Conservation (phyloP, 2,888 invertebrate genomes). For the Troides aeacus region DNA sequence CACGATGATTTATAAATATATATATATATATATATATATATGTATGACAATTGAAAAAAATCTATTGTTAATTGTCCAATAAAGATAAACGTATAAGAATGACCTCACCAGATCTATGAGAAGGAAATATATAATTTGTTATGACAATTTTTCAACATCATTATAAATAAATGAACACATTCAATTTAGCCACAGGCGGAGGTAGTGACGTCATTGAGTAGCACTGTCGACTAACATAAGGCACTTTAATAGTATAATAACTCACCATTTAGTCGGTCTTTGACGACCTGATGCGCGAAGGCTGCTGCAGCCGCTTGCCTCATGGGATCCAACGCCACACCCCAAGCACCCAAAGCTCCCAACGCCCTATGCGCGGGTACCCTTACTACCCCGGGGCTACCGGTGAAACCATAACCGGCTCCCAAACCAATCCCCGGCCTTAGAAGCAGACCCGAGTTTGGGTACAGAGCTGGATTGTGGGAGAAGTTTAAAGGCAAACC, state of each 20-base stretch:
- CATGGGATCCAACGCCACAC: slow-evolving; percentile 82
- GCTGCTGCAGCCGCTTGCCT: slow-evolving; percentile 85
- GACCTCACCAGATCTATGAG: background rate
- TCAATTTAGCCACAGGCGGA: background rate
- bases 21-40: too few relatives aligned
- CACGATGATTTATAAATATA: too few relatives aligned
- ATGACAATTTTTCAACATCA: background rate
- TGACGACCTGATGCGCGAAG: slow-evolving; percentile 89
- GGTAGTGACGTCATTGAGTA: background rate
- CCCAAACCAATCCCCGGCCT: slow-evolving; percentile 73
- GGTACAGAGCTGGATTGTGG: slow-evolving; percentile 67
- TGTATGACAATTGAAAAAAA: background rate
- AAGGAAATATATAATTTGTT: background rate
- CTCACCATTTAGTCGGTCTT: slow-evolving; percentile 90
- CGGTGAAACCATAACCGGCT: slow-evolving; percentile 78
- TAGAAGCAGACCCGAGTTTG: slow-evolving; percentile 63
- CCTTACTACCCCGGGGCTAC: slow-evolving; percentile 88
- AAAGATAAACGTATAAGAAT: background rate
- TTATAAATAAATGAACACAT: background rate
- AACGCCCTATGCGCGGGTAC: slow-evolving; percentile 88
- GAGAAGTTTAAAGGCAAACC: slow-evolving; percentile 66
- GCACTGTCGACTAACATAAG: background rate
- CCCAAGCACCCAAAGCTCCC: slow-evolving; percentile 77
- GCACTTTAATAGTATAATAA: slow-evolving; percentile 32
- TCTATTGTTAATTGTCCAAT: background rate